Base-by-base conservation (phyloP, 2,113 vertebrate species). In the Motacilla tschutschensis region DNA sequence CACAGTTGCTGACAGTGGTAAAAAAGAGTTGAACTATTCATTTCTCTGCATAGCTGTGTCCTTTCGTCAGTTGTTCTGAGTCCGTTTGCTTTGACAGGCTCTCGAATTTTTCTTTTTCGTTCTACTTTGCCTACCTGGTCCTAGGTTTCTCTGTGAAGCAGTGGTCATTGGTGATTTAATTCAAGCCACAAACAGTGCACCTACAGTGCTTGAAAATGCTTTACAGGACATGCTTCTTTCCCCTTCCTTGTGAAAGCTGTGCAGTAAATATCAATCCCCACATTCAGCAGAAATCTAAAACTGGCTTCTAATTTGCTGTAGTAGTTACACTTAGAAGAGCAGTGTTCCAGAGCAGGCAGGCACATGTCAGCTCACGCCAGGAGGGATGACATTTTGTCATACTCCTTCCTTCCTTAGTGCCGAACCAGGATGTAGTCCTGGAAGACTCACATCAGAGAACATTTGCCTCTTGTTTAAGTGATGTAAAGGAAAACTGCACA, bases 21-120 rank as follows among this genome's bases (percentile, higher is more conserved):
- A 86, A 93, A 75, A 26, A 77, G 26, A 16, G 47, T 89, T 60
- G 90, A 86, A 84, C 26, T 62, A 6, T 60, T 92, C 16, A 83
- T 86, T 94, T 87, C 83, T 82, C 48, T 40, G 25, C 33, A n/a
- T 84, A 78, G 40, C 65, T 89, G 55, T 77, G 51, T 70, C 29
- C 28, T 54, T 72, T 67, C 14, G 35, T 11, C 29, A 26, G 6
- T 65, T 79, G 28, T 40, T 13, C 20, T 74, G 9, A 43, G 51
- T 78, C 62, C 78, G 10, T 88, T 71, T 79, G 13, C 8, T 11
- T 33, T 81, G 76, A 35, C 13, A 48, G 44, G 13, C 13, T 81
- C 70, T 77, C 51, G 66, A 4, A 14, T 33, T 16, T 62, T 26
- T 38, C 20, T 58, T 63, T 69, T 72, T 77, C 28, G 17, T 81